Base-by-base conservation (phyloP, 2,888 invertebrate genomes). In the Stenodera caucasica region DNA sequence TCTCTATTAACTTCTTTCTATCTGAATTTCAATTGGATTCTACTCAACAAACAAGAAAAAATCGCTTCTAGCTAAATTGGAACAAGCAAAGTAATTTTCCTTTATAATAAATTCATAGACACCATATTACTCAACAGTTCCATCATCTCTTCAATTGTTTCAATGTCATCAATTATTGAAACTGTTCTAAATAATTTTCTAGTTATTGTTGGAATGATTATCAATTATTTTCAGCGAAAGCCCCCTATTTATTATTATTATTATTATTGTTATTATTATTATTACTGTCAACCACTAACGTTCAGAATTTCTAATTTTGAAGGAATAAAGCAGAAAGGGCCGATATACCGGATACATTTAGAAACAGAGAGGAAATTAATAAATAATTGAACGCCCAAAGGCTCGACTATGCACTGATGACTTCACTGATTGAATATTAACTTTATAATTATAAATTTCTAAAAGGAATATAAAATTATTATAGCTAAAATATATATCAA, bases 301-400 rank as follows among this genome's bases (percentile, higher is more conserved):
- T 26, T 52, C 40, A 53, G 21, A 14, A 11, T 23, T 45, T 11
- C 23, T 45, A 23, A 23, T 45, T 45, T 45, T 12, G 6, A 23
- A n/a, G 55, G 55, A 45, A 50, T 45, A 45, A 45, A 45, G 6
- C 23, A 45, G 21, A 14, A 51, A 60, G 61, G 55, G 33, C 58
- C 54, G 54, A 55, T 57, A 60, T 60, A 55, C 58, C 65, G 62
- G 63, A 45, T 45, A 45, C 23, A 62, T 54, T 5, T 66, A 67
- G 67, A 68, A 70, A 71, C 67, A 67, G 67, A 67, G 67, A 68
- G 72, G 70, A 74, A 74, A 73, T 74, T 74, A 73, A 73, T 74
- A 74, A 74, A 72, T 74, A 72, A 74, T 73, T 74, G 72, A 72
- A 67, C 66, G 70, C 70, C 70, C 66, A 63, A 65, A 71, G 69